phyloP scores from a whole-genome alignment of 2,888 invertebrate genomes.

The Incurvaria masculella region DNA sequence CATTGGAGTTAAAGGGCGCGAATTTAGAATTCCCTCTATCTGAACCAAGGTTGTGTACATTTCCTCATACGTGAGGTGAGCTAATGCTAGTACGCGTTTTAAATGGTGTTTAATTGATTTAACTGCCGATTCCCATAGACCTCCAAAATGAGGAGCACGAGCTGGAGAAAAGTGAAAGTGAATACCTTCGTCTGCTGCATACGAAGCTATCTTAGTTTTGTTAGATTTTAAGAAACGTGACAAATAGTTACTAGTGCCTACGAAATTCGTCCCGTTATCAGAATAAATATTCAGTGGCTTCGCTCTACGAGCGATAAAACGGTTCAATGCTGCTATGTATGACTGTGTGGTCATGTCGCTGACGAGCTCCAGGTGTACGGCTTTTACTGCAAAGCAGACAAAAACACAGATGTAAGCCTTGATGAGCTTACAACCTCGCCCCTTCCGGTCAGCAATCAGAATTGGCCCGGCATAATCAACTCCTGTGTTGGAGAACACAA shows the following conservation, averaged over 20 bases:
- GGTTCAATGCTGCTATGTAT: conserved; percentile 13
- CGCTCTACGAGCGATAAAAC: conserved; percentile 10
- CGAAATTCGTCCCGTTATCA: conserved; percentile 17
- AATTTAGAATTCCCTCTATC: conserved; percentile 8
- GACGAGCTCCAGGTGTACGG: conserved; percentile 16
- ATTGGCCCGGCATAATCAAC: conserved; percentile 17
- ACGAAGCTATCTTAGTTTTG: not conserved
- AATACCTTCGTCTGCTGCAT: conserved; percentile 4
- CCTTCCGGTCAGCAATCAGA: conserved; percentile 14
- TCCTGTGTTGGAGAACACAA: conserved; percentile 13
- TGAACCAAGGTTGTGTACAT: conserved; percentile 11
- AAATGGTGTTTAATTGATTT: conserved; percentile 10
- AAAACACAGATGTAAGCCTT: conserved; percentile 17
- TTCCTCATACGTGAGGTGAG: conserved; percentile 12
- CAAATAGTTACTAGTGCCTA: conserved; percentile 12
- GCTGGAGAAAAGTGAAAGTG: conserved; percentile 5
- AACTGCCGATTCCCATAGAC: conserved; percentile 11
- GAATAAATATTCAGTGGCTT: conserved; percentile 13
- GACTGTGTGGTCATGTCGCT: conserved; percentile 15
- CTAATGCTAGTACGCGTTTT: conserved; percentile 7
- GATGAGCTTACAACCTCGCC: conserved; percentile 14
- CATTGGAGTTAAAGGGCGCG: conserved; percentile 7
- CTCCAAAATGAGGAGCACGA: conserved; percentile 9
- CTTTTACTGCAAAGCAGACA: conserved; percentile 14
- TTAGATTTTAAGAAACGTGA: conserved; percentile 2